phyloP scores from a whole-genome alignment of 2,888 invertebrate species.

The Leucophenga montana region DNA sequence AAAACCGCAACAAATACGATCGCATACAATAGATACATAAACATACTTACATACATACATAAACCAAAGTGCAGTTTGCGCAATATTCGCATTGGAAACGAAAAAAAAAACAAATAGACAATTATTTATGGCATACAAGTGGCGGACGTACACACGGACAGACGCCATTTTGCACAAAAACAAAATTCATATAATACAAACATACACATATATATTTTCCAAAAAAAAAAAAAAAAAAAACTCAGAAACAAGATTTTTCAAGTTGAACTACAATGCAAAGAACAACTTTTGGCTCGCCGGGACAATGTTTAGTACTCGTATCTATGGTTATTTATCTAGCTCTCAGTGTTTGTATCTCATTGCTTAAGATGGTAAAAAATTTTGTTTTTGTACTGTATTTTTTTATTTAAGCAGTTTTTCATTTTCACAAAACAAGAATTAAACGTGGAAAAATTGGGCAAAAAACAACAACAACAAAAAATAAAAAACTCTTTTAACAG shows the following conservation, averaged over 20 bases:
- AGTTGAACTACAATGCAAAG: slow-evolving; percentile 46
- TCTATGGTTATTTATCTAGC: too few relatives aligned
- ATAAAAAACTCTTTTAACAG: slow-evolving; percentile 56
- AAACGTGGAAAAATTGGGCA: slow-evolving; percentile 37
- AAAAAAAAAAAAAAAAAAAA: slow-evolving; percentile 24
- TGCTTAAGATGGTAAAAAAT: too few relatives aligned
- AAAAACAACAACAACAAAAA: neutral
- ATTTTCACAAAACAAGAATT: slow-evolving; percentile 33
- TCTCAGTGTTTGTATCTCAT: too few relatives aligned
- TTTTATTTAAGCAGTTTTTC: slow-evolving; percentile 31
- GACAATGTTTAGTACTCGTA: too few relatives aligned
- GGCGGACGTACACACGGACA: slow-evolving; percentile 31
- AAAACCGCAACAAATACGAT: slow-evolving; percentile 32
- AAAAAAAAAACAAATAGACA: slow-evolving; percentile 55
- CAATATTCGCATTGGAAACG: slow-evolving; percentile 58
- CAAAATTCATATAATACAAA: too few relatives aligned
- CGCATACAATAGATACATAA: slow-evolving; percentile 21
- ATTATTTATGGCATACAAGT: slow-evolving; percentile 62
- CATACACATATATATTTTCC: slow-evolving; percentile 21
- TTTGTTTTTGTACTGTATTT: slow-evolving; percentile 25
- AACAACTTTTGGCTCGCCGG: too few relatives aligned
- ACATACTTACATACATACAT: slow-evolving; percentile 11
- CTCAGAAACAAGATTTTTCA: slow-evolving; percentile 50
- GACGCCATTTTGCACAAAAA: slow-evolving; percentile 11
- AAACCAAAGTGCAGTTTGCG: slow-evolving; percentile 53